Conservation (phyloP, 2,888 invertebrate genomes). For the Scaptomyza flava region DNA sequence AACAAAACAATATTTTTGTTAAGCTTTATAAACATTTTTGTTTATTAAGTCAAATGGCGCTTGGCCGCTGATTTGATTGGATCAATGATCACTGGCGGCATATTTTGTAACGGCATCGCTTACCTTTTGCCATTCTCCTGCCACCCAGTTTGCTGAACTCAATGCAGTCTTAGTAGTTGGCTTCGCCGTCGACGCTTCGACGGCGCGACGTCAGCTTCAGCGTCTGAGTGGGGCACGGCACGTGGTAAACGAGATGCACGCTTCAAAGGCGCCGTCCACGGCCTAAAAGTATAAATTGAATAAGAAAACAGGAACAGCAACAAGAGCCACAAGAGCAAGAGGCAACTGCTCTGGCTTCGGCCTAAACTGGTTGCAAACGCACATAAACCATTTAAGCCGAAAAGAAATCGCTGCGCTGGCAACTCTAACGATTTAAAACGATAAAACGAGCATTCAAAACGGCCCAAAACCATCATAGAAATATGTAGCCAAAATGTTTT, state of each 20-base stretch:
- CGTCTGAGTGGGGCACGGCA: constrained; percentile 61
- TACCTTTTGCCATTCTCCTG: neutral
- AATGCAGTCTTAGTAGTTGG: constrained; percentile 15
- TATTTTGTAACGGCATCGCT: constrained; percentile 50
- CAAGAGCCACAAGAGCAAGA: constrained; percentile 30
- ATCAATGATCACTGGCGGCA: constrained; percentile 39
- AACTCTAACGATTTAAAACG: constrained; percentile 63
- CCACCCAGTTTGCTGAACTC: constrained; percentile 16
- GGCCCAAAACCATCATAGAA: constrained; percentile 7
- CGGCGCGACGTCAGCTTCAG: neutral
- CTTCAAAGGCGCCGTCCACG: constrained; percentile 76
- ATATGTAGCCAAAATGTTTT: neutral
- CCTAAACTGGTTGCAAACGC: constrained; percentile 78
- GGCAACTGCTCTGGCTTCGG: constrained; percentile 30
- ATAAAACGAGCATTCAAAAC: constrained; percentile 40
- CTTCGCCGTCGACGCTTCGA: neutral
- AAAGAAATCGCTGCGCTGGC: constrained; percentile 74
- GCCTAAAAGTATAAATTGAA: constrained; percentile 69
- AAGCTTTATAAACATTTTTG: constrained; percentile 67
- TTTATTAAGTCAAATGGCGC: constrained; percentile 79
- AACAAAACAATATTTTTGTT: constrained; percentile 21
- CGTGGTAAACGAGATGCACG: constrained; percentile 77
- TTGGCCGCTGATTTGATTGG: constrained; percentile 72
- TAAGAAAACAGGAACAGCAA: constrained; percentile 47
- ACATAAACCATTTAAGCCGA: constrained; percentile 80